phyloP scores from a whole-genome alignment of 2,113 vertebrate species.

The Acrocephalus kingi region DNA sequence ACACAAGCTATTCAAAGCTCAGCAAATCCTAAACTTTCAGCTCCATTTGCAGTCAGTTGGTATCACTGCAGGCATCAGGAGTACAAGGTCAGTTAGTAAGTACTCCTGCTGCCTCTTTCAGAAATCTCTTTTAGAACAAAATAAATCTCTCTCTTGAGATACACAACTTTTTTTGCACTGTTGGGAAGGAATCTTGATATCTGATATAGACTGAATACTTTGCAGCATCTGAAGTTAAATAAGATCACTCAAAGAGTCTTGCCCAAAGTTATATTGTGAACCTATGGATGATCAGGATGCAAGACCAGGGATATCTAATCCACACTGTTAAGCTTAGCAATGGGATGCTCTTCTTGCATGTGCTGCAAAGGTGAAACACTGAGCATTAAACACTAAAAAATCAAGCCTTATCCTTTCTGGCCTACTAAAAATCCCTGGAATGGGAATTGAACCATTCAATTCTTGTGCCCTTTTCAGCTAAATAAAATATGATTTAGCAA shows the following conservation, averaged over 20 bases:
- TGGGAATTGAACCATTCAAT: neutral
- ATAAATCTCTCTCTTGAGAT: neutral
- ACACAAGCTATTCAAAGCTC: neutral
- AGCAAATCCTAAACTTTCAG: neutral
- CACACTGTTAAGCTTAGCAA: neutral
- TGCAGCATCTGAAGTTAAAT: neutral
- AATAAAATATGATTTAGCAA: neutral
- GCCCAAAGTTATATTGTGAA: neutral
- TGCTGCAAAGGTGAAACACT: neutral
- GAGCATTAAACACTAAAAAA: neutral
- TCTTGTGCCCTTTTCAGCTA: neutral
- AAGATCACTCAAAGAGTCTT: neutral
- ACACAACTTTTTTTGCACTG: neutral
- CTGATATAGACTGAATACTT: neutral
- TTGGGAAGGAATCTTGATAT: neutral
- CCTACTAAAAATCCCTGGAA: neutral
- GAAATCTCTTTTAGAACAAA: neutral
- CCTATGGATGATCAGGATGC: neutral
- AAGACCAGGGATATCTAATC: neutral
- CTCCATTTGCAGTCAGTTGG: neutral
- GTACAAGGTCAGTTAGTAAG: neutral
- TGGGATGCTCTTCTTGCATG: neutral
- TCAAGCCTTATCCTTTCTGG: neutral
- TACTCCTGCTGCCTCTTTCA: rapidly evolving
- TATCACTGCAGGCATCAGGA: neutral